A percentile compares a stretch with the other conserved stretches of the same genome.
These are phyloP conservation scores for Sebastes trivittatus DNA, from an alignment of 2,797 vertebrate species.

Conservation along the genomic window DNA sequence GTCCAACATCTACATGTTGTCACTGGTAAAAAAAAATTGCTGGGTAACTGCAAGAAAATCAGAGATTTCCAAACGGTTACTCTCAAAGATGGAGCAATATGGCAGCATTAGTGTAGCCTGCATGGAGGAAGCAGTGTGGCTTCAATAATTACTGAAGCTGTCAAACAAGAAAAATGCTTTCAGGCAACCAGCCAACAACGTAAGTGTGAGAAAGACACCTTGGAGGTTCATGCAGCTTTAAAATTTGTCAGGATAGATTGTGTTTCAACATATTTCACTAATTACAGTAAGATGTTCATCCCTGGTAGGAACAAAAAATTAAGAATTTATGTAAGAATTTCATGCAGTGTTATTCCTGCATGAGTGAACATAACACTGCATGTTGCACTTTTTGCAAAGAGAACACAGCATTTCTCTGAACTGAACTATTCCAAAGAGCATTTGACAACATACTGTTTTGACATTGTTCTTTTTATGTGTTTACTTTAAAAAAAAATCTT, in stretches of 20 bases:
- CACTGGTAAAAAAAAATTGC: background rate
- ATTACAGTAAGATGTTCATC: background rate
- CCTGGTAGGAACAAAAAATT: background rate
- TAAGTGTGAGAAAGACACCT: background rate
- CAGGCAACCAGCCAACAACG: background rate
- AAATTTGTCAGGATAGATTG: background rate
- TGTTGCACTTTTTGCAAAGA: background rate
- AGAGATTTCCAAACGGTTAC: background rate
- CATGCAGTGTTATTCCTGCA: background rate
- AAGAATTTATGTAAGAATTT: background rate
- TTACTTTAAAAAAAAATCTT: slow-evolving; percentile 53
- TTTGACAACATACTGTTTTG: slow-evolving; percentile 49
- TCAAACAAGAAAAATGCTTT: background rate
- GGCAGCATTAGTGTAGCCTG: background rate
- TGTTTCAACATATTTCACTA: background rate
- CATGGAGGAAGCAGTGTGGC: background rate
- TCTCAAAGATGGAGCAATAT: background rate
- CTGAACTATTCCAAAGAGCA: slow-evolving; percentile 25
- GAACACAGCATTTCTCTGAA: background rate
- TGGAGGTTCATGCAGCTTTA: background rate
- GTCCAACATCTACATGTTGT: background rate
- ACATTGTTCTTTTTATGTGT: slow-evolving; percentile 58
- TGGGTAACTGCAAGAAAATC: background rate
- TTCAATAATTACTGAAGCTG: background rate
- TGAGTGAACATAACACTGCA: background rate